phyloP scores from a whole-genome alignment of 2,888 invertebrate species.

The Calliscelio sp. region DNA sequence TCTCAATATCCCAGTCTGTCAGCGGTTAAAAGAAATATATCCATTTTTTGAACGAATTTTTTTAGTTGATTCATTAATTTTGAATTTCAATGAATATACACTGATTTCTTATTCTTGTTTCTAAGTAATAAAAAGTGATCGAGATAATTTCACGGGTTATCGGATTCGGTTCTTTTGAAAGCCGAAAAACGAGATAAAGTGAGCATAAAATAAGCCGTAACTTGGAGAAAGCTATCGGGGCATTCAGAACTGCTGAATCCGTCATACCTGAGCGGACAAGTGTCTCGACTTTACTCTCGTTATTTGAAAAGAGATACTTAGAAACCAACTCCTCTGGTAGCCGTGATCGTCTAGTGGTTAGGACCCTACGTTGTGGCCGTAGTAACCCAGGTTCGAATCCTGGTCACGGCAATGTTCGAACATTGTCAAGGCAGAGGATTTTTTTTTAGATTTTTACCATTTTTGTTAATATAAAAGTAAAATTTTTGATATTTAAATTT shows the following conservation, averaged over 20 bases:
- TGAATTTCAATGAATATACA: too few species aligned
- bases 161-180: too few species aligned
- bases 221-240: slow-evolving; percentile 12
- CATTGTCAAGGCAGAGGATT: slow-evolving; percentile 62
- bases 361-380: slow-evolving; percentile 86
- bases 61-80: too few species aligned
- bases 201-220: slow-evolving; percentile 3
- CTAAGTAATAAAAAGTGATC: not conserved
- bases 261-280: slow-evolving; percentile 11
- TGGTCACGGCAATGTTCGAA: slow-evolving; percentile 85
- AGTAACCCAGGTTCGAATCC: slow-evolving; percentile 86
- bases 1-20: too few species aligned
- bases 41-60: too few species aligned
- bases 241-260: not conserved
- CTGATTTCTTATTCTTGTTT: too few species aligned
- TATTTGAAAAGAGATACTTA: not conserved
- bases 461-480: not conserved
- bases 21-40: too few species aligned
- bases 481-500: not conserved
- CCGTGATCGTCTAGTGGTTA: slow-evolving; percentile 86
- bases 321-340: slow-evolving; percentile 77
- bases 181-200: not conserved
- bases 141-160: not conserved
- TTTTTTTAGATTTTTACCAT: slow-evolving; percentile 29
- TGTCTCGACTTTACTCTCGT: not conserved